Evolutionary conservation across 2,888 invertebrate genomes (phyloP).

Genomic region (Galeruca laticollis): DNA sequence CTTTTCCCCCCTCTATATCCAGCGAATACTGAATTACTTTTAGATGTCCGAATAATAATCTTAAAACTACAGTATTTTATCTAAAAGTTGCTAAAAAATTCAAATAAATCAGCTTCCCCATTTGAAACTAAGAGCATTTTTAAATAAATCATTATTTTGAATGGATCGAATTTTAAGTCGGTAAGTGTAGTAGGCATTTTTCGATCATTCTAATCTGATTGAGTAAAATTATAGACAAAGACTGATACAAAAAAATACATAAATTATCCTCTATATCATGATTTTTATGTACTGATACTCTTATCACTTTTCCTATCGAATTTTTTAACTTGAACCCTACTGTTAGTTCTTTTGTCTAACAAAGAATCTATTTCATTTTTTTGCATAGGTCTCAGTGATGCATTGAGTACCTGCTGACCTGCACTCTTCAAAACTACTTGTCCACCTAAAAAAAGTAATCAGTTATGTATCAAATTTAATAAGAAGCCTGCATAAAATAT

Average conservation of each 20-base stretch:
- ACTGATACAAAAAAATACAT: background rate
- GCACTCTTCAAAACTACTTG: conserved; percentile 51
- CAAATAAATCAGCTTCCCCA: too few species aligned
- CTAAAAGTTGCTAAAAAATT: too few species aligned
- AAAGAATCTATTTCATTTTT: conserved; percentile 52
- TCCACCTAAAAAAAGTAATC: conserved; percentile 36
- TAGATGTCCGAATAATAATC: too few species aligned
- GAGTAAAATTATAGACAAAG: background rate
- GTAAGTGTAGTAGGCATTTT: too few species aligned
- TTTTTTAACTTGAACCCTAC: conserved; percentile 45
- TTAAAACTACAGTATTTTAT: too few species aligned
- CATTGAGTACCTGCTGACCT: conserved; percentile 51
- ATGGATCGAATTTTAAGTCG: too few species aligned
- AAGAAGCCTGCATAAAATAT: too few species aligned
- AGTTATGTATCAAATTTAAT: too few species aligned
- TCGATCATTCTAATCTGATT: background rate
- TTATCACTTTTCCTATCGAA: conserved; percentile 36
- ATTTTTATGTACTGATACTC: background rate
- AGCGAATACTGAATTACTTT: too few species aligned
- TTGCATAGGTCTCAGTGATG: conserved; percentile 49
- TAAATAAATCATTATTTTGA: too few species aligned
- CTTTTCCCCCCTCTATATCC: too few species aligned
- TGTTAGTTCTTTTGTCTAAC: conserved; percentile 38
- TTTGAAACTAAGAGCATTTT: too few species aligned
- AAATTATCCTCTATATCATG: background rate